Evolutionary conservation across 2,113 vertebrate species (phyloP), one percentile per base, ranked within the genome.

Genomic region (Grallaria varia): DNA sequence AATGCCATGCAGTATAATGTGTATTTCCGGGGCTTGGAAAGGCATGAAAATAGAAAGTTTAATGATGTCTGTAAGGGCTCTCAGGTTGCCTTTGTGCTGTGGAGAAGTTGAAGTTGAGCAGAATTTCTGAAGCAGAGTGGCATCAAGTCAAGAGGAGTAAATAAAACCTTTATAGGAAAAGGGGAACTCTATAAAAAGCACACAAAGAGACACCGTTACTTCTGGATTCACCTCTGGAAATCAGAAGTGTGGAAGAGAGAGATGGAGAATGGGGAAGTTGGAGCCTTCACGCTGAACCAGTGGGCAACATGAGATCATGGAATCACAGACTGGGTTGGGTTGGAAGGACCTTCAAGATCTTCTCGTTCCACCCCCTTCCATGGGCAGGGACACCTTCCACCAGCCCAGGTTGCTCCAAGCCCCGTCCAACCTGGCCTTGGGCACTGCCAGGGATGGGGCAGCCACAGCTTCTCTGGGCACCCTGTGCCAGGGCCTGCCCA

Each of bases 181-280:
- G 45, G 13, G 2, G 27, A 86, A 28, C 72, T 86, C 24, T 14
- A 39, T 82, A 68, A 94, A 95, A 86, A n/a, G n/a, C 42, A n/a
- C 44, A 68, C 15, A 17, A 12, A 87, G 87, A 64, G 8, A 14
- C 39, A 83, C 52, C 0, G 0, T 25, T 16, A 13, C 42, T 9
- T 69, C 69, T 4, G 1, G 14, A n/a, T 83, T 73, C 42, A 67
- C 49, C 67, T 77, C 55, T 44, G 27, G 64, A 49, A 59, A 56
- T 52, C 17, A 1, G 27, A 27, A 35, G 30, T 9, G 1, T 8
- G 33, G 31, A 52, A 49, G 28, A 39, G 80, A 67, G 28, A 60
- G 45, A 21, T 0, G 2, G 25, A 17, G 19, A 49, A 47, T 5
- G 3, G 0, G 5, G 40, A 53, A 53, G 35, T 0, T 0, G 0